Evolutionary conservation across 2,113 vertebrate species (phyloP).

Genomic region (Poeciliopsis retropinna): DNA sequence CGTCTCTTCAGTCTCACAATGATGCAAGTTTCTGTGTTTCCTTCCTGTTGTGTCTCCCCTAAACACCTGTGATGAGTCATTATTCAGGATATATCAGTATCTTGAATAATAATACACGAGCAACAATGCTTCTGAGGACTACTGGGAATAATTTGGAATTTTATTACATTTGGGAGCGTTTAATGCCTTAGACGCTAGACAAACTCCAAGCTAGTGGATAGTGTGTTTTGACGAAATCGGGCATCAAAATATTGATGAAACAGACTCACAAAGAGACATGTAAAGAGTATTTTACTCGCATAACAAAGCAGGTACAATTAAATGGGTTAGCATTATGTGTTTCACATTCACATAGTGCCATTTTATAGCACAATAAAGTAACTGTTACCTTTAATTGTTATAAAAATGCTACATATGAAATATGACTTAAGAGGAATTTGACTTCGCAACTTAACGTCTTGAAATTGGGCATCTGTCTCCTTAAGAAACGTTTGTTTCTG

Average conservation of each 20-base stretch:
- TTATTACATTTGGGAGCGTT: not conserved
- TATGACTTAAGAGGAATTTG: too few species aligned
- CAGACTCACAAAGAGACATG: not conserved
- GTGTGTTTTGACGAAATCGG: not conserved
- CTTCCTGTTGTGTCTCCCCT: not conserved
- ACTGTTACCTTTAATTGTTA: too few species aligned
- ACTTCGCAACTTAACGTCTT: too few species aligned
- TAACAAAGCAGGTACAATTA: too few species aligned
- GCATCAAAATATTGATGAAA: not conserved
- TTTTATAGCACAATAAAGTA: too few species aligned
- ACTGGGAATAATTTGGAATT: not conserved
- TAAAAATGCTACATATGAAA: too few species aligned
- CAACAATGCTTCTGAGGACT: not conserved
- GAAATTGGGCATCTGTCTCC: too few species aligned
- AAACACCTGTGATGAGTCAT: not conserved
- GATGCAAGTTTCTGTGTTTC: slow-evolving; percentile 3
- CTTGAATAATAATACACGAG: not conserved
- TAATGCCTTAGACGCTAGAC: not conserved
- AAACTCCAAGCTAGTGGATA: not conserved
- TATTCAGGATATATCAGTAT: not conserved
- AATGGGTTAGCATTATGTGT: too few species aligned
- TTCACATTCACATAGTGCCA: too few species aligned
- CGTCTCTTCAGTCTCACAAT: not conserved
- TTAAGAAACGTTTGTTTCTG: too few species aligned
- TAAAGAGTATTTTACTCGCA: too few species aligned